These are phyloP conservation scores for Lasioglossum leucozonium DNA, from an alignment of 2,888 invertebrate species.

Conservation along the genomic window DNA sequence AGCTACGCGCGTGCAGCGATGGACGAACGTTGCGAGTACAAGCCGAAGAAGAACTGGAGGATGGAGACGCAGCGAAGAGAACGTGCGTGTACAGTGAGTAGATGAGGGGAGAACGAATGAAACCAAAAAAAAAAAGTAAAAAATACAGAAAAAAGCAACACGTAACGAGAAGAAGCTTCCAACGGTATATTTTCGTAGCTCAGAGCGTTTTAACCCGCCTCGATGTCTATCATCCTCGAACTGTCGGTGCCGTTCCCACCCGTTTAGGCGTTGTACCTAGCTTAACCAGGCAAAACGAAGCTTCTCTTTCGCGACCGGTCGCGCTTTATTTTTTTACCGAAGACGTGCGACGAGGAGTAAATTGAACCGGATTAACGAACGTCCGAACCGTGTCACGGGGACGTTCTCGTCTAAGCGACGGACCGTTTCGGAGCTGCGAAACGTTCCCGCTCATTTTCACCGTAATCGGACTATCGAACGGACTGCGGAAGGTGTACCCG, in stretches of 20 bases:
- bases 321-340: conserved; percentile 67
- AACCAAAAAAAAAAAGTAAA: conserved; percentile 23
- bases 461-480: not conserved
- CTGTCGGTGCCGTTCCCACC: conserved; percentile 11
- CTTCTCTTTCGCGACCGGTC: not conserved
- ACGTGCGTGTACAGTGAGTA: conserved; percentile 50
- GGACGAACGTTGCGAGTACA: not conserved
- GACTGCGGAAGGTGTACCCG: not conserved
- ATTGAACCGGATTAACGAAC: not conserved
- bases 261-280: conserved; percentile 31
- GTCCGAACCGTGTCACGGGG: conserved; percentile 9
- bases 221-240: conserved; percentile 13
- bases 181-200: conserved; percentile 78
- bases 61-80: not conserved
- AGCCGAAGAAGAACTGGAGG: conserved; percentile 2
- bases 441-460: not conserved
- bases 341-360: not conserved
- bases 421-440: not conserved
- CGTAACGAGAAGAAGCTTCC: conserved; percentile 55
- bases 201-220: conserved; percentile 71
- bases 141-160: conserved; percentile 31
- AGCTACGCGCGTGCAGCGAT: not conserved
- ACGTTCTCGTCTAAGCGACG: not conserved
- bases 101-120: not conserved
- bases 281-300: conserved; percentile 1